Conservation (phyloP, 1,140 invertebrate species). For the Bombus picipes region DNA sequence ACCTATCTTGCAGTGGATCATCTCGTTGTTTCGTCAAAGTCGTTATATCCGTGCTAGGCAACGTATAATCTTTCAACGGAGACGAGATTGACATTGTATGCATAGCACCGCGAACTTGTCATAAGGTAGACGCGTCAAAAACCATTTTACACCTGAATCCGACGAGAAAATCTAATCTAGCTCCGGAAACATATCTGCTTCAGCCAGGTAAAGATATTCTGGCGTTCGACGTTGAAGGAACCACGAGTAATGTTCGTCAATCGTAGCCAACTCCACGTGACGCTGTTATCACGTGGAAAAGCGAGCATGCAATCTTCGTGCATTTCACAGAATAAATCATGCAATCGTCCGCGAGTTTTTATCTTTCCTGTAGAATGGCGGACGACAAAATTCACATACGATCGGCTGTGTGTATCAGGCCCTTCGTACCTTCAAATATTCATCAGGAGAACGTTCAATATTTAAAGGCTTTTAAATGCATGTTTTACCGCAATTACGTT, state of each 20-base stretch:
- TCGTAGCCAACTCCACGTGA: not conserved
- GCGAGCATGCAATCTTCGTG: not conserved
- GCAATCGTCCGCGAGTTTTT: not conserved
- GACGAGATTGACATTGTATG: constrained; percentile 11
- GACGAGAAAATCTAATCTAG: constrained; percentile 17
- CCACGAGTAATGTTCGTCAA: not conserved
- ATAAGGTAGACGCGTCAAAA: constrained; percentile 18
- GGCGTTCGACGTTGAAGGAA: not conserved
- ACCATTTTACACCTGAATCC: not conserved
- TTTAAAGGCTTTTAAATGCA: constrained; percentile 39
- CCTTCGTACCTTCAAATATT: constrained; percentile 14
- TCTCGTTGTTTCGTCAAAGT: constrained; percentile 36
- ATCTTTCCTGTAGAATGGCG: too few relatives aligned
- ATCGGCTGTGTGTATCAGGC: not conserved
- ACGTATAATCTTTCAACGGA: constrained; percentile 25
- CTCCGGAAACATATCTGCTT: constrained; percentile 5
- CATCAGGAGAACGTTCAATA: constrained; percentile 27
- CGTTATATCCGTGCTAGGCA: not conserved
- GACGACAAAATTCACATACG: not conserved
- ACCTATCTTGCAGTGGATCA: constrained; percentile 7
- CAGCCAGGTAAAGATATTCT: not conserved
- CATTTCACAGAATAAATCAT: not conserved
- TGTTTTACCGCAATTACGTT: constrained; percentile 39
- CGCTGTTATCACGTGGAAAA: not conserved
- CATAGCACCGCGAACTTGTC: constrained; percentile 41